These are phyloP conservation scores for Bombylius discolor DNA, from an alignment of 2,888 invertebrate genomes.

Conservation along the genomic window DNA sequence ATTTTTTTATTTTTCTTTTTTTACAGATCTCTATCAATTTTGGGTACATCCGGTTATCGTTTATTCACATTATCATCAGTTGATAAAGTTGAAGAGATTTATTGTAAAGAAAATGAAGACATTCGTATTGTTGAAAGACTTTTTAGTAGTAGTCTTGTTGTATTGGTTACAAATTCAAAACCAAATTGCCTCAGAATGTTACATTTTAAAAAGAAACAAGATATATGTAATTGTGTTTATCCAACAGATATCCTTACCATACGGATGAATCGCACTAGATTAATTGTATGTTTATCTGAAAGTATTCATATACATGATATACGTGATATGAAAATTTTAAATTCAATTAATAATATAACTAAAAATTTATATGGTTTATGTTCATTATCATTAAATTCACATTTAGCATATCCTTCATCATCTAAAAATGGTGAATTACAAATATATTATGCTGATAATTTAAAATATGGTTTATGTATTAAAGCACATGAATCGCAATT, in stretches of 20 bases:
- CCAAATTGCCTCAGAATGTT: slow-evolving; percentile 34
- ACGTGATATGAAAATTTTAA: slow-evolving; percentile 35
- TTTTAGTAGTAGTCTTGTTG: slow-evolving; percentile 33
- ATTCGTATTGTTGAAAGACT: slow-evolving; percentile 33
- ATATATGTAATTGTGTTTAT: slow-evolving; percentile 36
- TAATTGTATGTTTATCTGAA: slow-evolving; percentile 30
- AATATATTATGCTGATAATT: slow-evolving; percentile 32
- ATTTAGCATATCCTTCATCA: slow-evolving; percentile 30
- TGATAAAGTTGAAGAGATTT: slow-evolving; percentile 35
- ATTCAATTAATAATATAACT: slow-evolving; percentile 32
- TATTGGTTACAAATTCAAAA: slow-evolving; percentile 32
- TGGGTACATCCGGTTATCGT: slow-evolving; percentile 28
- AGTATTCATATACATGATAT: slow-evolving; percentile 37
- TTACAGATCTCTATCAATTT: slow-evolving; percentile 30
- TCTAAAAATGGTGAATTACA: slow-evolving; percentile 25
- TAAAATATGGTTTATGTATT: slow-evolving; percentile 27
- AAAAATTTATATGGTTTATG: slow-evolving; percentile 32
- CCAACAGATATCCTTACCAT: slow-evolving; percentile 33
- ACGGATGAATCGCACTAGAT: slow-evolving; percentile 32
- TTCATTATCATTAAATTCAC: slow-evolving; percentile 31
- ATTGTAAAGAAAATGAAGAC: slow-evolving; percentile 27
- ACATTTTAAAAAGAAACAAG: slow-evolving; percentile 36
- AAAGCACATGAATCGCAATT: slow-evolving; percentile 32
- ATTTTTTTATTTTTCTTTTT: not conserved
- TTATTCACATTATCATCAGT: slow-evolving; percentile 29